Conservation (phyloP, 2,888 invertebrate species). For the Taenaris catops region DNA sequence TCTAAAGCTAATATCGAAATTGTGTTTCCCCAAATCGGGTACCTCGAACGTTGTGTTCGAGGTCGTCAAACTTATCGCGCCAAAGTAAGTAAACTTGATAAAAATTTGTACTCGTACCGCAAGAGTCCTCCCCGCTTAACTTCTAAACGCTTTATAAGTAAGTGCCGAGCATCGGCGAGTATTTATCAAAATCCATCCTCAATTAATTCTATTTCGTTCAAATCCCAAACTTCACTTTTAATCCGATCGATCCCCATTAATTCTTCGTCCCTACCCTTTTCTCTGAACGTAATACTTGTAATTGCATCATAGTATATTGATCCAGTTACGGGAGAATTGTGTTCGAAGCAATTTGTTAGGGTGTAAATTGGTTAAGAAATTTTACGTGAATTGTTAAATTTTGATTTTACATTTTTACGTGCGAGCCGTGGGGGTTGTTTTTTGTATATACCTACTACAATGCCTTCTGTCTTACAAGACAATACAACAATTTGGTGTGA, state of each 20-base stretch:
- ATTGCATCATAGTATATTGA: slow-evolving; percentile 68
- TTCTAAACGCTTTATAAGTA: slow-evolving; percentile 25
- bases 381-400: slow-evolving; percentile 17
- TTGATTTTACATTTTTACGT: no score
- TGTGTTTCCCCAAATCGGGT: no score
- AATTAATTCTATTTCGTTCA: slow-evolving; percentile 67
- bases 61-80: no score
- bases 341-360: slow-evolving; percentile 25
- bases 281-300: slow-evolving; percentile 54
- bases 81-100: no score
- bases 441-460: no score
- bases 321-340: slow-evolving; percentile 42
- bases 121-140: slow-evolving; percentile 1
- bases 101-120: no score
- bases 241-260: slow-evolving; percentile 63
- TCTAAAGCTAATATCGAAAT: no score
- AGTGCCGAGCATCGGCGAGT: slow-evolving; percentile 26
- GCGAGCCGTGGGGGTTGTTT: no score
- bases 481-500: no score
- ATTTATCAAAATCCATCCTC: slow-evolving; percentile 44
- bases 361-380: slow-evolving; percentile 23
- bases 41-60: no score
- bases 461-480: no score
- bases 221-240: slow-evolving; percentile 60
- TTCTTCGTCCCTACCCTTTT: slow-evolving; percentile 36